Base-by-base conservation (phyloP, 2,888 invertebrate genomes). In the Nezara viridula region DNA sequence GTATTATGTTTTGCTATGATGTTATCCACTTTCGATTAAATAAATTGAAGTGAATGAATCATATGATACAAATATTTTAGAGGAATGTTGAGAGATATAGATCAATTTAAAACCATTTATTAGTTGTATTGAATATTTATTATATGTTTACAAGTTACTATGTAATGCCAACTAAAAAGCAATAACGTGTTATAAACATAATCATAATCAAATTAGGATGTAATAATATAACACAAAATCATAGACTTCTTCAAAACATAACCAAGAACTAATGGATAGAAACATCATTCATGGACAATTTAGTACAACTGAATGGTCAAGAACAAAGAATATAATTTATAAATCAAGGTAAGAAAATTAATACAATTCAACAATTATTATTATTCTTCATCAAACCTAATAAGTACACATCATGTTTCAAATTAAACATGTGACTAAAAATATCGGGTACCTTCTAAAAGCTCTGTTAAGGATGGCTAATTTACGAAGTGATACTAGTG, bases 391-490 rank as follows among this genome's bases (percentile, higher is more conserved):
- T 32, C 66, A 73, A 73, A 73, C 19, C 32, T 73, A 37, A 73
- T 73, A 19, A 73, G 66, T 19, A 19, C 9, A 73, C 21, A 73
- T 37, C 66, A 37, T 21, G 37, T 37, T 73, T 32, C 66, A 73
- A 73, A 73, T 73, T 73, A 37, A 73, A 73, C 66, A 73, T 73
- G 66, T 73, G 66, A 37, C 66, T 73, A 37, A 73, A 37, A 73
- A 73, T 37, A 73, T 73, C 6, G 66, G 6, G 4, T 73, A 73
- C 6, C 32, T 73, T 73, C 66, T 37, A 73, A 73, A 37, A 73
- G 19, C 6, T 37, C 19, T 19, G 37, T 73, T 21, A 37, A 73
- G 1, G 66, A 73, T 73, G 37, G 7, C 66, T 37, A 37, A 37
- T 73, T 19, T 37, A 21, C 32, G 37, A 73, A 73, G 66, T 19